Percentiles rank a stretch among this genome's conserved stretches.
phyloP scores from a whole-genome alignment of 2,888 invertebrate genomes.

The Idaea straminata region DNA sequence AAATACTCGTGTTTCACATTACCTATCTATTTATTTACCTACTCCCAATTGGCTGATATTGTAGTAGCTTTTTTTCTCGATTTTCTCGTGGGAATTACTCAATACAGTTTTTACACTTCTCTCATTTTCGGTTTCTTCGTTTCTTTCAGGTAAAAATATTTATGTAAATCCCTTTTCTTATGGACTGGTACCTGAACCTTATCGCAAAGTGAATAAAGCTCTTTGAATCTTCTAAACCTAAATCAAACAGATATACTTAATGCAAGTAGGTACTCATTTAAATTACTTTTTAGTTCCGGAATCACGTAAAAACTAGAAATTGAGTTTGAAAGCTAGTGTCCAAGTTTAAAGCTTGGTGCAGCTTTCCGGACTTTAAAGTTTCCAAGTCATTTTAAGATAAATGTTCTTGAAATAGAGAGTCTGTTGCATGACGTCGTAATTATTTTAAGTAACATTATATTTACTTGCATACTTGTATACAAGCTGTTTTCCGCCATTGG shows the following conservation, averaged over 20 bases:
- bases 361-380: not conserved
- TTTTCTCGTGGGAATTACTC: not conserved
- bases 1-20: not conserved
- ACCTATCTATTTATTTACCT: not conserved
- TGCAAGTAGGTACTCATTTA: too few relatives aligned
- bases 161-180: not conserved
- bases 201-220: too few relatives aligned
- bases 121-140: not conserved
- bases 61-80: not conserved
- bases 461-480: too few relatives aligned
- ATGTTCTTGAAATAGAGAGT: not conserved
- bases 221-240: not conserved
- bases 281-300: too few relatives aligned
- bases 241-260: too few relatives aligned
- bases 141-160: not conserved
- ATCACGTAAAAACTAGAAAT: not conserved
- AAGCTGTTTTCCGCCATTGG: too few relatives aligned
- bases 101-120: not conserved
- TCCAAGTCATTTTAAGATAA: not conserved
- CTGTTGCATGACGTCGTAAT: not conserved
- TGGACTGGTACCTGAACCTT: too few relatives aligned
- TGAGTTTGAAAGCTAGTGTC: not conserved
- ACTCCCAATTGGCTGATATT: not conserved
- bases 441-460: not conserved
- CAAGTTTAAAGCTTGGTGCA: not conserved